Evolutionary conservation across 2,113 vertebrate species (phyloP), one percentile per base, ranked within the genome.

Genomic region (Trinectes maculatus): DNA sequence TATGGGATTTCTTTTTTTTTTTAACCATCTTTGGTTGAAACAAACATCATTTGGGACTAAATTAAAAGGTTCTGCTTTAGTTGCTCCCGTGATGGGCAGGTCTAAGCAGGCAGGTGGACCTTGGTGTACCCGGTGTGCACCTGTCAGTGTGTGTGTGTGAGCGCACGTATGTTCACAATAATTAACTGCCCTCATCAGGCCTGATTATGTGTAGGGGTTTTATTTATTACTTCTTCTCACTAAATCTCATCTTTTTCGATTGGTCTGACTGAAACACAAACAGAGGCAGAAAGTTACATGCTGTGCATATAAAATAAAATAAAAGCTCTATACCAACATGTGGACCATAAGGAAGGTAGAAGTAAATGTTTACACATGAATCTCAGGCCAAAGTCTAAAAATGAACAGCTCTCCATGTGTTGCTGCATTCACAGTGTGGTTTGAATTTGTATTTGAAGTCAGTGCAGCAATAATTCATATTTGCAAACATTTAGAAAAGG

Each of bases 371-470:
- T 55, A 57, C 1, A 31, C 37, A 74, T 56, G n/a, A 58, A 61
- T 34, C 37, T 54, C 21, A 47, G 40, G 8, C 56, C 19, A 58
- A 52, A 58, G 36, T 57, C 24, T 43, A 71, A 75, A 72, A 61
- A 47, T 63, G 18, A 53, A 61, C 36, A 39, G 53, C 28, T 73
- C 59, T 65, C 22, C 63, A 73, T 21, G 31, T 79, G 69, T 77
- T 58, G 26, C 1, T 58, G 36, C 44, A 71, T 80, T 74, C 47
- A 82, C 57, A 47, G 68, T 47, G 69, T 71, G 65, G 34, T 79
- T 75, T 83, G 43, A 64, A 71, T 82, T 81, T 73, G 47, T 49
- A 57, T 76, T 82, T 77, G 48, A 34, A 81, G 40, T 74, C 59
- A 71, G 13, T 54, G 22, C 64, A 63, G 62, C 58, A 77, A 68